Base-by-base conservation (phyloP, 2,113 vertebrate genomes). In the Gnathochromis pfefferi region DNA sequence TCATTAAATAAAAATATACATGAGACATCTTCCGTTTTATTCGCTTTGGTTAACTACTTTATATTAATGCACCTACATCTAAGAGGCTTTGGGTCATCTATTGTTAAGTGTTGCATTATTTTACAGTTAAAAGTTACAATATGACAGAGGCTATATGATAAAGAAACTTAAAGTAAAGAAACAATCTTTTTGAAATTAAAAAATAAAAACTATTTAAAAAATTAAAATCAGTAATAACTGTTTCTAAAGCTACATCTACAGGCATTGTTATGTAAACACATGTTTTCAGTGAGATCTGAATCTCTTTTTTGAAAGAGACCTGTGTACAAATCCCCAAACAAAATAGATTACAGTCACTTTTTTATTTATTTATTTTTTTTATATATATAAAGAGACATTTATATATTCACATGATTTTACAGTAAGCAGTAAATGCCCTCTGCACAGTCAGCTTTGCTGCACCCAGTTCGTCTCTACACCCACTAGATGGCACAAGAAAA, bases 181-280 rank as follows among this genome's bases (percentile, higher is more conserved):
- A 31, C 5, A 17, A 60, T 60, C 0, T 31, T 60, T 60, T 60
- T 4, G 0, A 60, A 60, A 60, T 60, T 60, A 60, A 31, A 60
- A 60, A 60, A 60, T 60, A 31, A 58, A 58, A 58, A 31, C 26
- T 60, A 60, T 31, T 60, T 17, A 0, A 17, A 60, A 60, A 31
- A 1, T 31, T 60, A 0, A 60, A 60, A 60, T 31, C 2, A 60
- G 26, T 60, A 60, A 0, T 60, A 31, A 31, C 26, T 31, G 0
- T 10, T 31, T 60, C 8, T 60, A 60, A 31, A 60, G 2, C 57
- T 31, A 60, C 26, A 60, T 31, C 14, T 31, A 60, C 26, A 31
- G 57, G 14, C 0, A 0, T 63, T 63, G 2, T 63, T 38, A 38
- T 12, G 6, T 57, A 57, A 26, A 23, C 11, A 14, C 12, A 7